These are phyloP conservation scores for Conops quadrifasciatus DNA, from an alignment of 2,888 invertebrate species.

Conservation along the genomic window DNA sequence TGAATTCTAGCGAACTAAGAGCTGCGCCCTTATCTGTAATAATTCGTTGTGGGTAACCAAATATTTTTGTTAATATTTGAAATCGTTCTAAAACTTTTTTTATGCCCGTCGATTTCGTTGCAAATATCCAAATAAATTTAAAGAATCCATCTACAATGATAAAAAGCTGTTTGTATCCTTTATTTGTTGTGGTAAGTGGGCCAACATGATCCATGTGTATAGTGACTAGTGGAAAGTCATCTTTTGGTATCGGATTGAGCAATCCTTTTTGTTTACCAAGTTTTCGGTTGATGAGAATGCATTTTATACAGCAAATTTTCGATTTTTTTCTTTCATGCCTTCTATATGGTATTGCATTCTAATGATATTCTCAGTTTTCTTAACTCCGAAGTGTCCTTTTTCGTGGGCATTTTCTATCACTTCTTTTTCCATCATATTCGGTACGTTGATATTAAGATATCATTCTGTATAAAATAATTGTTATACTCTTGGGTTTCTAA, in stretches of 20 bases:
- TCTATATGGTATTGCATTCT: slow-evolving; percentile 1
- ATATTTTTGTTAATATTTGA: background rate
- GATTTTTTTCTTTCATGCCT: background rate
- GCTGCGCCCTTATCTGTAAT: background rate
- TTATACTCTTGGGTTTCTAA: background rate
- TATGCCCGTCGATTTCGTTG: background rate
- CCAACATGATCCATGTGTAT: slow-evolving; percentile 32
- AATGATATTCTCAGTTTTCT: background rate
- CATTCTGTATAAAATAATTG: background rate
- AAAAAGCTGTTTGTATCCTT: slow-evolving; percentile 8
- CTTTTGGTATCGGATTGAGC: slow-evolving; percentile 33
- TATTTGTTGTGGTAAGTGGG: slow-evolving; percentile 13
- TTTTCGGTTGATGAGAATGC: slow-evolving; percentile 34
- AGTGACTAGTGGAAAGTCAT: slow-evolving; percentile 26
- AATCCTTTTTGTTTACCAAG: slow-evolving; percentile 24
- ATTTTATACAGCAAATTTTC: slow-evolving; percentile 5
- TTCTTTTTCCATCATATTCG: background rate
- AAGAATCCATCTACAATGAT: background rate
- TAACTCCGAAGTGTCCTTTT: slow-evolving; percentile 1
- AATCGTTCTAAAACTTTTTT: background rate
- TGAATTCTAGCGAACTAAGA: background rate
- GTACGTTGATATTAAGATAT: background rate
- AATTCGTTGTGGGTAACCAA: slow-evolving; percentile 6
- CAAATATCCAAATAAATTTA: background rate
- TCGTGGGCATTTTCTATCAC: background rate